Evolutionary conservation across 2,797 vertebrate genomes (phyloP).

Genomic region (Gephyroberyx darwinii): DNA sequence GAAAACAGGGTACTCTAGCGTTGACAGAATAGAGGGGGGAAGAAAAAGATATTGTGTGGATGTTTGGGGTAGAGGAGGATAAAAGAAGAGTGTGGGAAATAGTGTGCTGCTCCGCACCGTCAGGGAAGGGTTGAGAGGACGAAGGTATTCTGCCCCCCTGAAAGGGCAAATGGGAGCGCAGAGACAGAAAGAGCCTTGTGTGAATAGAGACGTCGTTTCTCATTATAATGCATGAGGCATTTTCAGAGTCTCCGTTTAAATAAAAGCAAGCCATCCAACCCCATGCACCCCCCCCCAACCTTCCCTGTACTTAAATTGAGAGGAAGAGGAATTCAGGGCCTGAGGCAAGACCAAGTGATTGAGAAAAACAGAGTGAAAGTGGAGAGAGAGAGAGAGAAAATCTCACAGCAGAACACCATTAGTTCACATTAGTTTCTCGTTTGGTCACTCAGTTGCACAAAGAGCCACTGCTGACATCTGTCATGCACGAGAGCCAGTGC

Average conservation of each 20-base stretch:
- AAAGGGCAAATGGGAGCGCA: constrained; percentile 38
- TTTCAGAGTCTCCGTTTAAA: constrained; percentile 67
- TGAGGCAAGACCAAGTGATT: constrained; percentile 42
- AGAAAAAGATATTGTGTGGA: constrained; percentile 50
- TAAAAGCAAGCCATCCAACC: constrained; percentile 56
- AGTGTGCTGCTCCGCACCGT: constrained; percentile 1
- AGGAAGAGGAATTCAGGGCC: constrained; percentile 47
- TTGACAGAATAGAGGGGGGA: constrained; percentile 23
- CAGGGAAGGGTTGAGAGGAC: constrained; percentile 33
- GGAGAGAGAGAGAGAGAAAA: constrained; percentile 29
- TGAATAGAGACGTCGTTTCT: constrained; percentile 72
- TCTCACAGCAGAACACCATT: constrained; percentile 45
- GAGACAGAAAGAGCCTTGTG: constrained; percentile 66
- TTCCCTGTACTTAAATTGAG: constrained; percentile 14
- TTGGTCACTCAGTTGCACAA: constrained; percentile 62
- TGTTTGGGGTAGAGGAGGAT: constrained; percentile 48
- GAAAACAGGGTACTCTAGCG: constrained; percentile 65
- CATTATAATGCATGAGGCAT: constrained; percentile 76
- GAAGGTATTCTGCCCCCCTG: constrained; percentile 50
- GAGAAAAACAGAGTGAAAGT: not conserved
- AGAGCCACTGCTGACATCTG: constrained; percentile 50
- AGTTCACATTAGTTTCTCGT: constrained; percentile 50
- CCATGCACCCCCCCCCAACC: constrained; percentile 22
- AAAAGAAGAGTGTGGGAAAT: constrained; percentile 66
- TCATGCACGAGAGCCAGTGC: constrained; percentile 26